phyloP scores from a whole-genome alignment of 2,888 invertebrate genomes.

The Morpho helenor region DNA sequence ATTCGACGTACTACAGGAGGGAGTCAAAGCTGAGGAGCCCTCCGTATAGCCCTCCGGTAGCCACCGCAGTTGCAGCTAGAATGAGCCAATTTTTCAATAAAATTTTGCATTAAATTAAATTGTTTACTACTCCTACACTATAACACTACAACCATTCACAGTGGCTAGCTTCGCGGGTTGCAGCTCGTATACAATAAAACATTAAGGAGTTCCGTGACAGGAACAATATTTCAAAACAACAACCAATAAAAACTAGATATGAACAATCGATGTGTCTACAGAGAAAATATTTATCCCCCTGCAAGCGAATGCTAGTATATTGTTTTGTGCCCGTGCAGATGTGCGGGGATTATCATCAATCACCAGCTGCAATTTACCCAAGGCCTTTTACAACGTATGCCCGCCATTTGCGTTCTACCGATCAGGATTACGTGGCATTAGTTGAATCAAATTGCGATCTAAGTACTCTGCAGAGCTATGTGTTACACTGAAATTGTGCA shows the following conservation, averaged over 20 bases:
- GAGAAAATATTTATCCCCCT: conserved; percentile 19
- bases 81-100: too few relatives aligned
- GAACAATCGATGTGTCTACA: conserved; percentile 18
- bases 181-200: too few relatives aligned
- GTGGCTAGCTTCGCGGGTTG: too few relatives aligned
- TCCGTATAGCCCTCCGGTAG: too few relatives aligned
- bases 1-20: too few relatives aligned
- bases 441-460: conserved; percentile 74
- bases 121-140: too few relatives aligned
- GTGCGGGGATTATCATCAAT: conserved; percentile 70
- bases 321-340: conserved; percentile 55
- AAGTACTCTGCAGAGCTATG: conserved; percentile 69
- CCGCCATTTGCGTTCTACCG: conserved; percentile 62
- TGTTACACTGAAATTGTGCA: conserved; percentile 46
- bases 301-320: conserved; percentile 33
- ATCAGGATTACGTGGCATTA: conserved; percentile 73
- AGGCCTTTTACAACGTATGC: conserved; percentile 65
- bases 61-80: too few relatives aligned
- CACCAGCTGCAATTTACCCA: conserved; percentile 69
- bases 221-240: conserved; percentile 18
- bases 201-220: not conserved
- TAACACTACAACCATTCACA: too few relatives aligned
- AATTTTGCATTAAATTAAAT: too few relatives aligned
- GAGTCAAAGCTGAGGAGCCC: too few relatives aligned
- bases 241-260: conserved; percentile 17